Conservation (phyloP, 2,888 invertebrate genomes). For the Taenaris catops region DNA sequence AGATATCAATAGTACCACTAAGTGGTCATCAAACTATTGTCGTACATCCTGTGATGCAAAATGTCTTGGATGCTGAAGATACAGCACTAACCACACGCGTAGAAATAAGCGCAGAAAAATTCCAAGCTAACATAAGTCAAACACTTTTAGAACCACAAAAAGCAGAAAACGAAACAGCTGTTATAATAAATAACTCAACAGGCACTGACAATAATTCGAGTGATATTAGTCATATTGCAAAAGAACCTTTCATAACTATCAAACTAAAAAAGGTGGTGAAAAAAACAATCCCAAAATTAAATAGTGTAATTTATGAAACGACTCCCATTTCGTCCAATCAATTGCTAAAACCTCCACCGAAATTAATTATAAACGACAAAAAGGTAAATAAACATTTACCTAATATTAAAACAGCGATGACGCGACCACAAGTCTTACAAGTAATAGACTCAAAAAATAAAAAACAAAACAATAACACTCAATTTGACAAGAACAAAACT, state of each 20-base stretch:
- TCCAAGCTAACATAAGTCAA: conserved; percentile 4
- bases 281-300: conserved; percentile 63
- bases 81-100: conserved; percentile 1
- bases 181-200: conserved; percentile 1
- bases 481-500: conserved; percentile 21
- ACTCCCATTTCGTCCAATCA: conserved; percentile 39
- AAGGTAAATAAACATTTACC: conserved; percentile 36
- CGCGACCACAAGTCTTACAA: conserved; percentile 81
- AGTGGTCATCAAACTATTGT: conserved; percentile 78
- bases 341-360: conserved; percentile 60
- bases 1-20: conserved; percentile 65
- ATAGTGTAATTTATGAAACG: conserved; percentile 36
- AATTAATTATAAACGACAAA: conserved; percentile 62
- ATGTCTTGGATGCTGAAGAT: conserved; percentile 7
- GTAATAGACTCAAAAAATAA: conserved; percentile 77
- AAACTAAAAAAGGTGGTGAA: conserved; percentile 70
- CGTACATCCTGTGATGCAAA: conserved; percentile 51
- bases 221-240: conserved; percentile 37
- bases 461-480: conserved; percentile 35
- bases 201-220: conserved; percentile 5
- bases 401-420: conserved; percentile 66
- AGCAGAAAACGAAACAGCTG: conserved; percentile 1
- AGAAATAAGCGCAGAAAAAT: conserved; percentile 7
- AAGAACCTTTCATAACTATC: conserved; percentile 68
- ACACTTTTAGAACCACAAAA: neutral